Evolutionary conservation across 2,888 invertebrate species (phyloP).

Genomic region (Seira ritae): DNA sequence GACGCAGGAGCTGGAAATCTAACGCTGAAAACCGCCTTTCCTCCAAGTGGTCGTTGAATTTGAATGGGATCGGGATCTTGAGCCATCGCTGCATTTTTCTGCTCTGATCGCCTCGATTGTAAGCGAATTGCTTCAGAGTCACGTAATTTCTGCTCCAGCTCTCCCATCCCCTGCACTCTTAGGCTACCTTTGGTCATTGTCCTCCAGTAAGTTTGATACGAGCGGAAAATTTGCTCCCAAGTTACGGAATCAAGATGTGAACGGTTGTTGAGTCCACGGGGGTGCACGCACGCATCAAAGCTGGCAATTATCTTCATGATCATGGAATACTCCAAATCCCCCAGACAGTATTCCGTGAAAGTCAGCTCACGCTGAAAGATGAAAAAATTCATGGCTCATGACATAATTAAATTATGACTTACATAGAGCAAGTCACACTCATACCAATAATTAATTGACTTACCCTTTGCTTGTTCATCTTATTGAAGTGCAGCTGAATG

Average conservation of each 20-base stretch:
- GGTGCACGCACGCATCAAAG: not conserved
- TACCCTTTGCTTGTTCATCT: not conserved
- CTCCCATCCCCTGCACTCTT: not conserved
- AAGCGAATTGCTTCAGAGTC: not conserved
- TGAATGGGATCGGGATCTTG: not conserved
- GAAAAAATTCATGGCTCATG: not conserved
- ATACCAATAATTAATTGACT: not conserved
- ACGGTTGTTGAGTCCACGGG: not conserved
- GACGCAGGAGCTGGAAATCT: not conserved
- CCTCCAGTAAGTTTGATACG: not conserved
- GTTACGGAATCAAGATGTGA: not conserved
- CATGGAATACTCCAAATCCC: slow-evolving; percentile 1
- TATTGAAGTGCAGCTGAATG: slow-evolving; percentile 7
- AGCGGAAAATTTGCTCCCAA: not conserved
- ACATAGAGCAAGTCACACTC: not conserved
- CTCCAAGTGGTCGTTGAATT: not conserved
- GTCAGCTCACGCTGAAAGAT: slow-evolving; percentile 27
- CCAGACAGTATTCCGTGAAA: not conserved
- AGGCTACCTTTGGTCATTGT: not conserved
- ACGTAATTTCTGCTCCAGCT: not conserved
- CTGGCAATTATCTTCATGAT: slow-evolving; percentile 27
- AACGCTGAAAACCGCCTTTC: not conserved
- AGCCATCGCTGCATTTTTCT: too few species aligned
- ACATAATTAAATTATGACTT: not conserved
- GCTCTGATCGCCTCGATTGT: too few species aligned